These are phyloP conservation scores for Oryctes rhinoceros DNA, from an alignment of 1,140 invertebrate genomes.

Conservation along the genomic window DNA sequence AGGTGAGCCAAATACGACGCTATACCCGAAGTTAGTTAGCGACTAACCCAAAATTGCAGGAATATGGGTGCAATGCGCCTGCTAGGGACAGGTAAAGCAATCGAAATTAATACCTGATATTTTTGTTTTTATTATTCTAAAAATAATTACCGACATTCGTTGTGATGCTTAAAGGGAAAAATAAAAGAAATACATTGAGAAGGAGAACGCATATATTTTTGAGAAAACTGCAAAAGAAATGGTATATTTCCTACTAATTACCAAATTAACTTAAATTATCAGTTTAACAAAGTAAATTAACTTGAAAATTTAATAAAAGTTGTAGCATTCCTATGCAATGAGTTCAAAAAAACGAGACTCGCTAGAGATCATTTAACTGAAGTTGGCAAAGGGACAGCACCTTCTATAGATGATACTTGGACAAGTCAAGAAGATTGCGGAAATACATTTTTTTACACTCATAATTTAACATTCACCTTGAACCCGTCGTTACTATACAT, in stretches of 20 bases:
- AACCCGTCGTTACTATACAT: not conserved
- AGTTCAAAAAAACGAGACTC: not conserved
- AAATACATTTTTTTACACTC: not conserved
- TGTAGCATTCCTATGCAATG: not conserved
- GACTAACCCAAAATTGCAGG: too few relatives aligned
- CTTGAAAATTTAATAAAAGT: not conserved
- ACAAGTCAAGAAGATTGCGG: not conserved
- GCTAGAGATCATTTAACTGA: not conserved
- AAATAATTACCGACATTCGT: not conserved
- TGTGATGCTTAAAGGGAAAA: not conserved
- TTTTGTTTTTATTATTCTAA: not conserved
- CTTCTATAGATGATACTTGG: not conserved
- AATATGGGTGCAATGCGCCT: not conserved
- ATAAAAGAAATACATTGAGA: not conserved
- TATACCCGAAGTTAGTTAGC: too few relatives aligned
- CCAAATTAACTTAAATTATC: not conserved
- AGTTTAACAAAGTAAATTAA: not conserved
- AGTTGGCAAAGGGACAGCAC: not conserved
- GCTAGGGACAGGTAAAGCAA: not conserved
- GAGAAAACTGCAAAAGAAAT: not conserved
- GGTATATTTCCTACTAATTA: not conserved
- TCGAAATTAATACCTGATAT: not conserved
- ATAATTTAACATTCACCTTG: constrained; percentile 1
- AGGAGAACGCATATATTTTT: constrained; percentile 4
- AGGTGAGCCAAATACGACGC: too few relatives aligned